Evolutionary conservation across 53 echinoderm and acorn worm genomes (phyloP), one percentile per base, ranked within the genome.

Genomic region (Henricia sp.): DNA sequence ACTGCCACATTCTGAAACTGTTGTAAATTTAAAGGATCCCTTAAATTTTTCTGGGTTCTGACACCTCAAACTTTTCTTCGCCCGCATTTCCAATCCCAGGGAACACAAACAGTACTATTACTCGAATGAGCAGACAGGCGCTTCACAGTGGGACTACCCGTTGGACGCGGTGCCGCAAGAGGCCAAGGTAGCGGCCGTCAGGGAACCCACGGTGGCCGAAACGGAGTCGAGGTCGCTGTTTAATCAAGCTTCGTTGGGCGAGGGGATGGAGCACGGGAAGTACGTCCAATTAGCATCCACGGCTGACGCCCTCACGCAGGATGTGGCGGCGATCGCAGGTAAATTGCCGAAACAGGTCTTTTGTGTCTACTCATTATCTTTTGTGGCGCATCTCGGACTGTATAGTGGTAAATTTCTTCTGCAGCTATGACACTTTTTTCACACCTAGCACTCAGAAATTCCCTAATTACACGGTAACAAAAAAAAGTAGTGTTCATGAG

Each of bases 21-120:
- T 60, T 60, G 29, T 60, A 10, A 25, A 9, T 44, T 13, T 44
- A 13, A 44, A 44, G 44, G 6, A 26, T 40, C 40, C 5, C 37
- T 11, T 32, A 37, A 37, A 14, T 57, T 38, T 56, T 27, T 35
- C 37, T 51, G 26, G 40, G 24, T 43, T 6, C 40, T 84, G 38
- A 52, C 78, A 52, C 88, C 25, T 9, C 27, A 0, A 8, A 37
- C 44, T 72, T 83, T 37, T 50, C 68, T 60, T 71, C 67, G 43
- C 84, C 52, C 34, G 16, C 50, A 54, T 73, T 74, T 91, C 65
- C 37, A 16, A 73, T 68, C 68, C 50, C 85, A 96, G 96, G 67
- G 91, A 89, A 35, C 93, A 96, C 91, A 96, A 91, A 74, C 91
- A 93, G 88, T 96, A 96, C 82, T 96, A 91, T 82, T 96, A 96